phyloP scores from a whole-genome alignment of 2,113 vertebrate genomes.

The Saccopteryx leptura region DNA sequence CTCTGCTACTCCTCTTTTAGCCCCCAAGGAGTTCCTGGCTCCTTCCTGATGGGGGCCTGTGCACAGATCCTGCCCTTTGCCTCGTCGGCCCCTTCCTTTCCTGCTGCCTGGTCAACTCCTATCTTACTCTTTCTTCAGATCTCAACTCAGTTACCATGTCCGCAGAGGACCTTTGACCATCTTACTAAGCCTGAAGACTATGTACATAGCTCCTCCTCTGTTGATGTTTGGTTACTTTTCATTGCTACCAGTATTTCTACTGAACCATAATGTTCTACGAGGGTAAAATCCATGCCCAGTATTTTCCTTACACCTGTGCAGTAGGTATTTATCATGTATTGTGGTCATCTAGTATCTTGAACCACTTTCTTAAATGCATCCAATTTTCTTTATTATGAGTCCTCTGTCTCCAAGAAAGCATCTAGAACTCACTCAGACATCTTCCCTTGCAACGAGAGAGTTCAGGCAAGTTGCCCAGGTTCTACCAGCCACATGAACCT shows the following conservation, averaged over 20 bases:
- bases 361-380: not conserved
- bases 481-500: not conserved
- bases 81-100: not conserved
- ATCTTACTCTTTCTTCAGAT: not conserved
- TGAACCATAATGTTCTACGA: not conserved
- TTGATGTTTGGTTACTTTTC: conserved; percentile 2
- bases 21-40: not conserved
- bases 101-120: not conserved
- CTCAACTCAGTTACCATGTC: not conserved
- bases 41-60: not conserved
- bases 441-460: not conserved
- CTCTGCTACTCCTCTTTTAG: not conserved
- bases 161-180: not conserved
- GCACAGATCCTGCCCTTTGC: not conserved
- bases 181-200: not conserved
- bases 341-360: not conserved
- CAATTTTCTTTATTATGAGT: not conserved
- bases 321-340: not conserved
- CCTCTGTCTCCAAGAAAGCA: not conserved
- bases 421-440: not conserved
- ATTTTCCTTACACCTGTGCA: not conserved
- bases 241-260: not conserved
- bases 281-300: not conserved
- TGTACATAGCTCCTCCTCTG: not conserved
- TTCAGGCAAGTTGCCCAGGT: not conserved